Evolutionary conservation across 1,140 invertebrate species (phyloP).

Genomic region (Telenomus remus): DNA sequence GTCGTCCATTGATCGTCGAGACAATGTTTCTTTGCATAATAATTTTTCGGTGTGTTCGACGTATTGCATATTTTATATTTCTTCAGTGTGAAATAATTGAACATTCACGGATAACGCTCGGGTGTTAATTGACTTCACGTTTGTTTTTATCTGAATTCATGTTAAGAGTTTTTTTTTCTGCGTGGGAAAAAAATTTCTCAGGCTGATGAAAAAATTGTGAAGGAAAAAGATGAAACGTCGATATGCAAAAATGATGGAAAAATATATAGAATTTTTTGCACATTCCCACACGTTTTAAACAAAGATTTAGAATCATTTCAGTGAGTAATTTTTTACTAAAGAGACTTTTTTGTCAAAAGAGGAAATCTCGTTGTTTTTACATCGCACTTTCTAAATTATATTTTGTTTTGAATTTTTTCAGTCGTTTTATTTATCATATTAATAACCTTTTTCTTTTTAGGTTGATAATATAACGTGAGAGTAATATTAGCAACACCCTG

Average conservation of each 20-base stretch:
- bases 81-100: conserved; percentile 14
- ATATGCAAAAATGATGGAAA: not conserved
- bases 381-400: too few relatives aligned
- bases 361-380: too few relatives aligned
- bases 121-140: conserved; percentile 27
- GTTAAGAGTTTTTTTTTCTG: not conserved
- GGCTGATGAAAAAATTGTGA: too few relatives aligned
- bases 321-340: too few relatives aligned
- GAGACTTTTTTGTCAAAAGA: too few relatives aligned
- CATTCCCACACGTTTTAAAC: not conserved
- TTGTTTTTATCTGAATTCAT: too few relatives aligned
- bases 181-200: not conserved
- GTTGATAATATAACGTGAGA: too few relatives aligned
- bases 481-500: too few relatives aligned
- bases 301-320: too few relatives aligned
- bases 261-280: conserved; percentile 14
- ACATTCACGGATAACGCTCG: conserved; percentile 5
- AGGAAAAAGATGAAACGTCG: not conserved
- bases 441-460: too few relatives aligned
- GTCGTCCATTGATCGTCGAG: conserved; percentile 4
- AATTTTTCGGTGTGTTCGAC: conserved; percentile 13
- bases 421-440: too few relatives aligned
- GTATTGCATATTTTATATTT: conserved; percentile 10
- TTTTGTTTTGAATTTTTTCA: too few relatives aligned
- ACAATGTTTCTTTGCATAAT: conserved; percentile 23